phyloP scores from a whole-genome alignment of 1,140 invertebrate genomes.

The Coelopa frigida region DNA sequence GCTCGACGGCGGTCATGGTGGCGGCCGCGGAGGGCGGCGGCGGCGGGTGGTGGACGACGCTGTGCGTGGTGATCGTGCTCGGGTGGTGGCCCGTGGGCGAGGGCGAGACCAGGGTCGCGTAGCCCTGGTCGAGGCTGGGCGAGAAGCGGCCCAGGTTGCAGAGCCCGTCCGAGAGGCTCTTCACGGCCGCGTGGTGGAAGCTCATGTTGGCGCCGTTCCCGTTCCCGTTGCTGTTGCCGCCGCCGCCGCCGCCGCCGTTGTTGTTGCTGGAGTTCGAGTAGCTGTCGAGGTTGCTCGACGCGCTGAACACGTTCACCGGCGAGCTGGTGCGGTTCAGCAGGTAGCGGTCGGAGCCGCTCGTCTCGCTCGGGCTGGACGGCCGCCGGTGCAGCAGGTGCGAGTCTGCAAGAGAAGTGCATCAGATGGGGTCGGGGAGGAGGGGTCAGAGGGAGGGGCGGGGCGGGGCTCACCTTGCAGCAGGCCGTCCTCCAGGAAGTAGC shows the following conservation, averaged over 20 bases:
- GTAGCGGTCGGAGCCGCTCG: conserved; percentile 43
- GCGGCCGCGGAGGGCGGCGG: conserved; percentile 1
- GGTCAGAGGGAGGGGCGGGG: no score
- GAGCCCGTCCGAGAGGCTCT: conserved; percentile 39
- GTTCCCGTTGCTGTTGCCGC: conserved; percentile 7
- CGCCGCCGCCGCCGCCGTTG: conserved; percentile 1
- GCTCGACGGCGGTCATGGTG: conserved; percentile 22
- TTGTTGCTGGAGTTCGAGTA: conserved; percentile 14
- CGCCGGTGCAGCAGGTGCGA: conserved; percentile 30
- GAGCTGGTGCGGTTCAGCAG: conserved; percentile 37
- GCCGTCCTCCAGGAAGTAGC: conserved; percentile 36
- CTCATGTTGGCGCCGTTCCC: conserved; percentile 23
- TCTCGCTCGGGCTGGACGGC: conserved; percentile 42
- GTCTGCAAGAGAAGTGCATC: conserved; percentile 1
- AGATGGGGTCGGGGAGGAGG: no score
- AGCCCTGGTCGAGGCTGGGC: conserved; percentile 64
- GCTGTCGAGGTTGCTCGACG: conserved; percentile 14
- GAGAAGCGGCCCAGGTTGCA: conserved; percentile 45
- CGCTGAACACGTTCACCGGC: conserved; percentile 32
- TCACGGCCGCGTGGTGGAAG: conserved; percentile 36
- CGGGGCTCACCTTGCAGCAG: no score
- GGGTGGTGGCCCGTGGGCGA: conserved; percentile 43
- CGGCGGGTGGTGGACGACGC: conserved; percentile 16
- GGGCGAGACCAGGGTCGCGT: conserved; percentile 62
- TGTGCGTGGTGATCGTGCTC: conserved; percentile 33